Evolutionary conservation across 2,113 vertebrate species (phyloP).

Genomic region (Phyllostomus hastatus): DNA sequence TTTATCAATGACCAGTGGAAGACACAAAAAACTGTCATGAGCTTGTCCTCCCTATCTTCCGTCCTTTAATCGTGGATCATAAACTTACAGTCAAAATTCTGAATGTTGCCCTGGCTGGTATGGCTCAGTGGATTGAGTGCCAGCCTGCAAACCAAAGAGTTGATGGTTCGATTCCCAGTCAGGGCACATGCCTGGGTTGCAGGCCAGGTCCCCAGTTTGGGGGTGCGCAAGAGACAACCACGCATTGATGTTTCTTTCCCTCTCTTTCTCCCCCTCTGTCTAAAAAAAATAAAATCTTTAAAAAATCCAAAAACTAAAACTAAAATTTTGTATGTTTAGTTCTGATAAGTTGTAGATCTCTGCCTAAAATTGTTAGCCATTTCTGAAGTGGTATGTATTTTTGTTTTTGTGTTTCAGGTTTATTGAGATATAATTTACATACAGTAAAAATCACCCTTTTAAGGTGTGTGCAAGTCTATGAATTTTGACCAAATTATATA

Average conservation of each 20-base stretch:
- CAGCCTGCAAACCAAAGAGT: too few species aligned
- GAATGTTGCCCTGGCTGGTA: not conserved
- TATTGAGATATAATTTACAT: not conserved
- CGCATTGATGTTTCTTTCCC: too few species aligned
- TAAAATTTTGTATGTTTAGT: not conserved
- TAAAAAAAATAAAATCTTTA: too few species aligned
- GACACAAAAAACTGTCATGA: not conserved
- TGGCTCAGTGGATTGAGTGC: too few species aligned
- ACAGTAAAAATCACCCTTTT: not conserved
- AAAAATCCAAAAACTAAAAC: too few species aligned
- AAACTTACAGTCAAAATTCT: not conserved
- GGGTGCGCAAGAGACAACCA: too few species aligned
- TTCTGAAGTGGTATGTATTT: not conserved
- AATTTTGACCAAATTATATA: slow-evolving; percentile 23
- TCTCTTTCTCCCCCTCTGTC: too few species aligned
- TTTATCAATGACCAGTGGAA: not conserved
- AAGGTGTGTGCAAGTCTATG: not conserved
- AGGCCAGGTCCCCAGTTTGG: too few species aligned
- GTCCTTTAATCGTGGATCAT: not conserved
- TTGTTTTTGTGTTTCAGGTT: not conserved
- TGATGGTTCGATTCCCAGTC: too few species aligned
- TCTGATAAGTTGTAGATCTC: not conserved
- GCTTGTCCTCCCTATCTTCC: not conserved
- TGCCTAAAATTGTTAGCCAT: not conserved
- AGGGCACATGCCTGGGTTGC: too few species aligned